A percentile compares a stretch with the other conserved stretches of the same genome.
phyloP scores from a whole-genome alignment of 2,113 vertebrate genomes.

The Leptodactylus fuscus region DNA sequence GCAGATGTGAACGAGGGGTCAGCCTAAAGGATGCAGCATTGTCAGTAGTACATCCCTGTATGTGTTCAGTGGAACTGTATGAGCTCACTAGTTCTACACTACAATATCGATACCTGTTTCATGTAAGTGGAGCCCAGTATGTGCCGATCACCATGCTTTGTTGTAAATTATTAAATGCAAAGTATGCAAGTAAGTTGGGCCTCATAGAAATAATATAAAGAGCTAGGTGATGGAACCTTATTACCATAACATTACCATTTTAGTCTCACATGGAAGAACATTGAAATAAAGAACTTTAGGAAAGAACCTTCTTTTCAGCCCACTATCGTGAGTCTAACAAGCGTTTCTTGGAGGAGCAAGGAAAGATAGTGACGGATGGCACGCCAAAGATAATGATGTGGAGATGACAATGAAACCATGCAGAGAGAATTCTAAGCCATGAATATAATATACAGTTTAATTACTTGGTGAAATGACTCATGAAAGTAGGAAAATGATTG shows the following conservation, averaged over 20 bases:
- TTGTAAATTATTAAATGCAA: too few species aligned
- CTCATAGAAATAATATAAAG: too few species aligned
- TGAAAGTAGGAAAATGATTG: slow-evolving; percentile 5
- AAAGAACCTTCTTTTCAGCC: not conserved
- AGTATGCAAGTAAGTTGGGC: too few species aligned
- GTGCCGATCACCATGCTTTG: too few species aligned
- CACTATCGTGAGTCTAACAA: not conserved
- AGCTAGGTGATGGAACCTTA: not conserved
- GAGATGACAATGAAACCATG: slow-evolving; percentile 34
- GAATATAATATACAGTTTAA: slow-evolving; percentile 47
- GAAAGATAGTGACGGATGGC: slow-evolving; percentile 22
- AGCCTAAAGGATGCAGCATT: too few species aligned
- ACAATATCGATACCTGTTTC: too few species aligned
- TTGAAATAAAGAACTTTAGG: not conserved
- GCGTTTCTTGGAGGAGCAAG: not conserved
- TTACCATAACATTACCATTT: not conserved
- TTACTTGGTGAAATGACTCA: slow-evolving; percentile 47
- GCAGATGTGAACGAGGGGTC: too few species aligned
- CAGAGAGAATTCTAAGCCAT: not conserved
- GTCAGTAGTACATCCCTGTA: too few species aligned
- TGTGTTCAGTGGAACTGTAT: too few species aligned
- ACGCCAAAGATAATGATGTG: slow-evolving; percentile 24
- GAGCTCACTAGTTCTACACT: too few species aligned
- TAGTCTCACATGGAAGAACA: not conserved
- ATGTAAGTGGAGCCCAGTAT: too few species aligned